phyloP scores from a whole-genome alignment of 2,113 vertebrate genomes.

The Athene noctua region DNA sequence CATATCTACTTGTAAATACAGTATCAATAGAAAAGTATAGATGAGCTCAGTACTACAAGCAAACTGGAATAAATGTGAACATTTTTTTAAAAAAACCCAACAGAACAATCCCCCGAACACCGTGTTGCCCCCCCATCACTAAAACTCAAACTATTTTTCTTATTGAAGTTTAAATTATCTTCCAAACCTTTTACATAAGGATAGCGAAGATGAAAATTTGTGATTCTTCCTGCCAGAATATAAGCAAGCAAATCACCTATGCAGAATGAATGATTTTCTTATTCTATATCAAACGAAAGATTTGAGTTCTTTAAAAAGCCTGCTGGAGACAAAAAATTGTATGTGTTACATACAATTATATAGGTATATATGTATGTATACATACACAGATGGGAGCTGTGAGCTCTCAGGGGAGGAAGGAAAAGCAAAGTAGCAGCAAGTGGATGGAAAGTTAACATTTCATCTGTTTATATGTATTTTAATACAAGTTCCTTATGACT shows the following conservation, averaged over 20 bases:
- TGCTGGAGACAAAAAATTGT: not conserved
- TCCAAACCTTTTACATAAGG: not conserved
- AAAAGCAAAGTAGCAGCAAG: not conserved
- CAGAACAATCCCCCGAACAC: not conserved
- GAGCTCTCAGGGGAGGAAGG: not conserved
- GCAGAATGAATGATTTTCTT: not conserved
- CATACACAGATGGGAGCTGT: not conserved
- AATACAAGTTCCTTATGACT: not conserved
- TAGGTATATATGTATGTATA: not conserved
- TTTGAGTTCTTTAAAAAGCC: not conserved
- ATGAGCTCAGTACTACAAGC: not conserved
- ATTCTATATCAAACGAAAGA: not conserved
- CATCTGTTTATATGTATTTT: accelerated
- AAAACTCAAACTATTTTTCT: not conserved
- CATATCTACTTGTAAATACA: not conserved
- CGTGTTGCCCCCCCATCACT: too few species aligned
- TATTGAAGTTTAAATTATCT: not conserved
- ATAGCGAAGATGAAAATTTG: not conserved
- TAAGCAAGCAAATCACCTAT: not conserved
- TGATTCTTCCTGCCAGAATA: not conserved
- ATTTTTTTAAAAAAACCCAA: not conserved
- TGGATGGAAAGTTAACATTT: not conserved
- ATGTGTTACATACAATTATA: not conserved
- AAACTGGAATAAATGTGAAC: not conserved
- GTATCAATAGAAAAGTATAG: not conserved